phyloP scores from a whole-genome alignment of 2,888 invertebrate species.

The Ceraclea dissimilis region DNA sequence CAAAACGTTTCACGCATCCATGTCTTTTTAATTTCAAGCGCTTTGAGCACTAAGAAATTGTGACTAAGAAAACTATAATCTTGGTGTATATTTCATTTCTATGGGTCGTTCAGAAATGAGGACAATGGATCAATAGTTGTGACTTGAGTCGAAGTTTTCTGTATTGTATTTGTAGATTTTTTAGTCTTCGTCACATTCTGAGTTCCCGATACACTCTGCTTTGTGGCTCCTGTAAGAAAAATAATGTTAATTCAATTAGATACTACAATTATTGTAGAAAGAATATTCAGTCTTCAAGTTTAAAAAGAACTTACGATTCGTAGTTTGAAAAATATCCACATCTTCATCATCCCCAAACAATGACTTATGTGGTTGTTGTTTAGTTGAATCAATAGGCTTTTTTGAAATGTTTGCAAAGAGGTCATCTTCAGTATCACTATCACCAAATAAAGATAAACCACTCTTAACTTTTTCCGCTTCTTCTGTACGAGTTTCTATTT shows the following conservation, averaged over 20 bases:
- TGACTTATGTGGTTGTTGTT: slow-evolving; percentile 1
- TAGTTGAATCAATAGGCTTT: slow-evolving; percentile 1
- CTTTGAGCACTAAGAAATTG: too few relatives aligned
- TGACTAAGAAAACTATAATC: too few relatives aligned
- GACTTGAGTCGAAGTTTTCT: slow-evolving; percentile 15
- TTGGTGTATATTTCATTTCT: too few relatives aligned
- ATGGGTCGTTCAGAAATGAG: slow-evolving; percentile 3
- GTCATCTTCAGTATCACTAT: slow-evolving; percentile 14
- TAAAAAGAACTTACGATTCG: slow-evolving; percentile 3
- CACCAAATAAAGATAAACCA: slow-evolving; percentile 8
- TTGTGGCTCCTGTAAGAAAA: background rate
- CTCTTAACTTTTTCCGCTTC: background rate
- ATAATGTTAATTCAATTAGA: background rate
- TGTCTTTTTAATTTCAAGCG: too few relatives aligned
- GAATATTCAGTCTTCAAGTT: too few relatives aligned
- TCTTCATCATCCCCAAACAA: slow-evolving; percentile 14
- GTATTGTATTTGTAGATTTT: background rate
- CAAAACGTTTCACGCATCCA: too few relatives aligned
- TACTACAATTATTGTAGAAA: background rate
- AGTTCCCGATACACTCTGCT: background rate
- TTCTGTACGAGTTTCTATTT: background rate
- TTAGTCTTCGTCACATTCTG: background rate
- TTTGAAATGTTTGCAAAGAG: slow-evolving; percentile 10
- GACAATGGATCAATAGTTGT: slow-evolving; percentile 17
- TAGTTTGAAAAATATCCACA: slow-evolving; percentile 14